A percentile compares a stretch with the other conserved stretches of the same genome.
Conservation (phyloP, 2,113 vertebrate species). For the Pimephales promelas region DNA sequence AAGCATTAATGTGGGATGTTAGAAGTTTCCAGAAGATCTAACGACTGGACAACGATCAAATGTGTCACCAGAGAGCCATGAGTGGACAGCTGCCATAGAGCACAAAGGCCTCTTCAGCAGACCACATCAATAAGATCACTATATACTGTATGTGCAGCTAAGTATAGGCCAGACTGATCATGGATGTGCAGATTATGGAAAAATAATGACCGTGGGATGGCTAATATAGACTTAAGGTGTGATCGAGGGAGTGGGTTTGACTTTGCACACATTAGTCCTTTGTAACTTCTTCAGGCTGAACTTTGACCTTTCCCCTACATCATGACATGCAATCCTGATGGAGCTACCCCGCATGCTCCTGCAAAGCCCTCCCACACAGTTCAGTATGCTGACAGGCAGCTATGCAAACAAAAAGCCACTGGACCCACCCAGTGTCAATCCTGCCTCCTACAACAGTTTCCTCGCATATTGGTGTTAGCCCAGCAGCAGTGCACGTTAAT, state of each 20-base stretch:
- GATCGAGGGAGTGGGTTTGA: conserved; percentile 48
- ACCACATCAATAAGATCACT: conserved; percentile 21
- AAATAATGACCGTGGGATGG: neutral
- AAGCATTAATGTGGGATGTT: conserved; percentile 15
- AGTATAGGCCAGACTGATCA: neutral
- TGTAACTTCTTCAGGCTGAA: conserved; percentile 39
- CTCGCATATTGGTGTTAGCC: conserved; percentile 31
- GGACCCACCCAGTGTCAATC: conserved; percentile 54
- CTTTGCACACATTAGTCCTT: conserved; percentile 20
- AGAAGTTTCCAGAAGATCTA: conserved; percentile 43
- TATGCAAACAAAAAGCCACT: conserved; percentile 58
- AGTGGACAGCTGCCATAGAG: conserved; percentile 43
- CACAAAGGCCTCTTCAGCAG: conserved; percentile 44
- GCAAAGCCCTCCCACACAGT: conserved; percentile 52
- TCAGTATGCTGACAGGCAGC: conserved; percentile 50
- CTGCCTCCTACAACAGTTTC: conserved; percentile 41
- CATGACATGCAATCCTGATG: conserved; percentile 49
- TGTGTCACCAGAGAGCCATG: conserved; percentile 40
- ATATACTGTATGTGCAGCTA: neutral
- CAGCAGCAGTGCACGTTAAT: conserved; percentile 1
- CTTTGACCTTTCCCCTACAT: conserved; percentile 50
- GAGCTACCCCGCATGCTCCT: conserved; percentile 46
- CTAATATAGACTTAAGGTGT: conserved; percentile 45
- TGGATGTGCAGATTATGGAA: conserved; percentile 27
- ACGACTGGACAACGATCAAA: conserved; percentile 28